Percentiles rank a stretch among this genome's conserved stretches.
Evolutionary conservation across 2,888 invertebrate species (phyloP).

Genomic region (Salticus scenicus): DNA sequence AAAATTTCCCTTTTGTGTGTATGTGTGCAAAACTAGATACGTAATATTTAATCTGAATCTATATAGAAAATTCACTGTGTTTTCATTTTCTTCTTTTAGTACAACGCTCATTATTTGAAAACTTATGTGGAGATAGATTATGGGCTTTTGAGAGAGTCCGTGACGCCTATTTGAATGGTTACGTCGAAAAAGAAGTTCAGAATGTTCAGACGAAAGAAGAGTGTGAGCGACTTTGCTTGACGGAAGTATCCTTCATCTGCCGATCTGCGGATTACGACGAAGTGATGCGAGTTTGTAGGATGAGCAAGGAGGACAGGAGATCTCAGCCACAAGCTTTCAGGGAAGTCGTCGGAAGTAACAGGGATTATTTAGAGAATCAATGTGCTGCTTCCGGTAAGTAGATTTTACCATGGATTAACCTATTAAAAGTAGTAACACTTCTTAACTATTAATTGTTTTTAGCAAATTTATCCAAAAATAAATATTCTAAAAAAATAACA

Average conservation of each 20-base stretch:
- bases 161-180: constrained; percentile 77
- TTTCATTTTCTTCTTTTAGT: too few relatives aligned
- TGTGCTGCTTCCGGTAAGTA: constrained; percentile 75
- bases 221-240: constrained; percentile 78
- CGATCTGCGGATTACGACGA: constrained; percentile 79
- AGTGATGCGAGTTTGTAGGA: constrained; percentile 76
- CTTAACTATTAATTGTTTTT: too few relatives aligned
- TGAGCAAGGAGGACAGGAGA: constrained; percentile 78
- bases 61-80: too few relatives aligned
- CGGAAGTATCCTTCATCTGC: constrained; percentile 78
- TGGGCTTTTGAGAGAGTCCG: constrained; percentile 79
- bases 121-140: constrained; percentile 76
- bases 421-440: too few relatives aligned
- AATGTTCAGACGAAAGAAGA: constrained; percentile 76
- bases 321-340: constrained; percentile 78
- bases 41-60: too few relatives aligned
- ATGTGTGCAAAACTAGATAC: too few relatives aligned
- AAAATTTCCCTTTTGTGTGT: too few relatives aligned
- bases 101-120: constrained; percentile 74
- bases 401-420: too few relatives aligned
- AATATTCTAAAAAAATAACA: too few relatives aligned
- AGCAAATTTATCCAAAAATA: too few relatives aligned
- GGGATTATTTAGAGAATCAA: constrained; percentile 79
- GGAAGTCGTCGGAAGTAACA: constrained; percentile 76
- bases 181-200: constrained; percentile 76